Evolutionary conservation across 2,113 vertebrate genomes (phyloP), one percentile per base, ranked within the genome.

Genomic region (Anarhynchus alexandrinus): DNA sequence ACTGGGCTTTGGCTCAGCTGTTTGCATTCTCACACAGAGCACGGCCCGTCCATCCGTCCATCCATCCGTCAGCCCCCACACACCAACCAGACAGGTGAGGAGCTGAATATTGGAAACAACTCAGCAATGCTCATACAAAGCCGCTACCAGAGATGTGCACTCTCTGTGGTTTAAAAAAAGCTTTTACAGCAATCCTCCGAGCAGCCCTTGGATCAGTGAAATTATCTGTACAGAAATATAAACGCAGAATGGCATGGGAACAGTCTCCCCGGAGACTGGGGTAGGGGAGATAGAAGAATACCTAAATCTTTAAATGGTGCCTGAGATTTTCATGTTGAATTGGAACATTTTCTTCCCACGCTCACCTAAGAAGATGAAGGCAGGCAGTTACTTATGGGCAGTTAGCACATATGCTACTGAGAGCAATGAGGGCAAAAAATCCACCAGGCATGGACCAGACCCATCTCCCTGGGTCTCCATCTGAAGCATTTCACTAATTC

Each of bases 1-100:
- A 95, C 91, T 79, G 94, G 72, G 88, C 96, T 71, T 90, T 95
- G 91, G 94, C 82, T 96, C 88, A 80, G 96, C 94, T 97, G 93
- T 97, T 94, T 77, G 55, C 92, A 66, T 93, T 92, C 95, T 96
- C 87, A 89, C 91, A 51, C 81, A 55, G 59, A 78, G 70, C 95
- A 87, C 10, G 0, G 77, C 9, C 88, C 5, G 4, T 88, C 93
- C n/a, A 5, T 32, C 47, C 17, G 4, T 73, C 90, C 22, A 2
- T 88, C 95, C 13, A 16, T 64, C 96, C 1, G 11, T 49, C 96
- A 82, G 69, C 73, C 34, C 13, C 2, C 74, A 29, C 69, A 4
- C 90, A 30, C 16, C 1, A 55, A 7, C 29, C 86, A 34, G 85
- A 73, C 85, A 90, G 93, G 88, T 93, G 88, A 92, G 59, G 85